Percentiles rank a stretch among this genome's conserved stretches.
Evolutionary conservation across 2,888 invertebrate genomes (phyloP).

Genomic region (Nomada flava): DNA sequence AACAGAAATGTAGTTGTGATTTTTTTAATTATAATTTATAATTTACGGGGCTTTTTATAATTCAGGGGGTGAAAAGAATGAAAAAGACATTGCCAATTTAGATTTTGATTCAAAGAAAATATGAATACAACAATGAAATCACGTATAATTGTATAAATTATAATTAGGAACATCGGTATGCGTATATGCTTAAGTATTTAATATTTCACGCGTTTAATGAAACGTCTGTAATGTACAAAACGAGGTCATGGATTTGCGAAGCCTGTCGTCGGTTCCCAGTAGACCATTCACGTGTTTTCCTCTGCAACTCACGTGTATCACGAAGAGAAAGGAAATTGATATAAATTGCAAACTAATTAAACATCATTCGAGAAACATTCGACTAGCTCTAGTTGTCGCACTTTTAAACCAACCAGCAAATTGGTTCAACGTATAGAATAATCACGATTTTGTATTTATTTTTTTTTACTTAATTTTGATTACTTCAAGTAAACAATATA

Average conservation of each 20-base stretch:
- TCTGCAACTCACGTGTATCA: conserved; percentile 52
- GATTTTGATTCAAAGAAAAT: no score
- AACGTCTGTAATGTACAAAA: conserved; percentile 35
- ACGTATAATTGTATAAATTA: no score
- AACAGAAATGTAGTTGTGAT: no score
- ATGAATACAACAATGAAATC: no score
- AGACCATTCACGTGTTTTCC: conserved; percentile 75
- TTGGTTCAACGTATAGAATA: background rate
- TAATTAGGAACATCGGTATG: no score
- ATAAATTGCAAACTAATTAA: conserved; percentile 41
- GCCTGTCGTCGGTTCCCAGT: conserved; percentile 59
- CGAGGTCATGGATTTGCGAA: conserved; percentile 49
- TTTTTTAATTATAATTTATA: no score
- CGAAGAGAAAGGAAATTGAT: conserved; percentile 55
- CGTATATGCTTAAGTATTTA: no score
- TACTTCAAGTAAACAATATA: no score
- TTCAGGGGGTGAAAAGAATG: no score
- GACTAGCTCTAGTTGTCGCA: background rate
- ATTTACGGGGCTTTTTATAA: no score
- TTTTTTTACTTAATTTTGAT: no score
- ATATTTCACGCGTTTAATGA: conserved; percentile 14
- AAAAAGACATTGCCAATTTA: no score
- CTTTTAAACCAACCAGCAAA: background rate
- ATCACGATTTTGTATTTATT: background rate
- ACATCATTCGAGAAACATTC: background rate